Conservation (phyloP, 2,888 invertebrate species). For the Philhelius pedissequus region DNA sequence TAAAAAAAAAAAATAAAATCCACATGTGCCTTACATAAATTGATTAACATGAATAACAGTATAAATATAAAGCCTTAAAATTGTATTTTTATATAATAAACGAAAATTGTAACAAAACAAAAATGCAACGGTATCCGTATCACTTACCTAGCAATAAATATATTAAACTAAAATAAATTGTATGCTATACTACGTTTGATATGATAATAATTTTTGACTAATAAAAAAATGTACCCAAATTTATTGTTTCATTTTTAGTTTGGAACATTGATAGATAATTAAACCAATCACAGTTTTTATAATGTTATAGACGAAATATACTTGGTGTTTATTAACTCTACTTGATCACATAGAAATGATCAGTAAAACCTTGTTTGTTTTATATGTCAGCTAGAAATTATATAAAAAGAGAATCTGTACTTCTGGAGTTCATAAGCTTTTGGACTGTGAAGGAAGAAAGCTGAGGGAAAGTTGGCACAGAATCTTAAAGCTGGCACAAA, state of each 20-base stretch:
- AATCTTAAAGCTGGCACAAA: too few relatives aligned
- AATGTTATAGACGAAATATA: too few relatives aligned
- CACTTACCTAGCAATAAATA: constrained; percentile 10
- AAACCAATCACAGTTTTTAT: too few relatives aligned
- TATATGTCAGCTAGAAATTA: too few relatives aligned
- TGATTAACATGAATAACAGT: constrained; percentile 34
- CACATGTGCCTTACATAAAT: constrained; percentile 66
- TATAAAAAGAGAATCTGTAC: too few relatives aligned
- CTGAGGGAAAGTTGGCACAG: too few relatives aligned
- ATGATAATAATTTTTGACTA: constrained; percentile 40
- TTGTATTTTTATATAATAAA: constrained; percentile 42
- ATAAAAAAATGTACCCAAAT: constrained; percentile 26
- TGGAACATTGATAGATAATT: too few relatives aligned
- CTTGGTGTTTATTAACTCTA: too few relatives aligned
- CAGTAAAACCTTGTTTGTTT: too few relatives aligned
- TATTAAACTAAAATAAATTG: constrained; percentile 41
- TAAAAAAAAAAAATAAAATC: constrained; percentile 48
- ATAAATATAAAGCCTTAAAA: constrained; percentile 25
- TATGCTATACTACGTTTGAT: constrained; percentile 42
- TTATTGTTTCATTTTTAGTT: not conserved
- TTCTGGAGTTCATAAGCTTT: too few relatives aligned
- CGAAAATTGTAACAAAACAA: constrained; percentile 32
- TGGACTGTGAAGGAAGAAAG: too few relatives aligned
- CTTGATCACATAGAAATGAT: too few relatives aligned
- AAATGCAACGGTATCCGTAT: not conserved